Percentiles rank a stretch among this genome's conserved stretches.
Evolutionary conservation across 1,140 invertebrate species (phyloP).

Genomic region (Dryas iulia): DNA sequence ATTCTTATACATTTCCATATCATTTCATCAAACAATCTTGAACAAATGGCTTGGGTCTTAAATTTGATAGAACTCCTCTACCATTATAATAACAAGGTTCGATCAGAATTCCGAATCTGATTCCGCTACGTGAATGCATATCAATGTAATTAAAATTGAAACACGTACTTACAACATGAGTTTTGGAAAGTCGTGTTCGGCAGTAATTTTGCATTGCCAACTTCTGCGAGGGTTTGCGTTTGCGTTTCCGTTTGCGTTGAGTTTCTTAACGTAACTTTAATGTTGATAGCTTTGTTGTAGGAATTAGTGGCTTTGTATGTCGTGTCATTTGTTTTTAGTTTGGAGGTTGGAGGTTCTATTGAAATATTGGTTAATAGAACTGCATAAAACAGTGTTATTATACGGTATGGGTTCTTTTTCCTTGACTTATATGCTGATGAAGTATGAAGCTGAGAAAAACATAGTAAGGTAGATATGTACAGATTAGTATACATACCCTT

Average conservation of each 20-base stretch:
- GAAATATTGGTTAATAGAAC: too few relatives aligned
- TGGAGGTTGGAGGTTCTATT: too few relatives aligned
- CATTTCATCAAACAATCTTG: not conserved
- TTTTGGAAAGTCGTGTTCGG: conserved; percentile 41
- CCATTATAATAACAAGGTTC: conserved; percentile 57
- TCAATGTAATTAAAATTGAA: conserved; percentile 53
- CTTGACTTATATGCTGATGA: too few relatives aligned
- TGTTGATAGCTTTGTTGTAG: not conserved
- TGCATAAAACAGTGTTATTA: too few relatives aligned
- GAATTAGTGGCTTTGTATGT: not conserved
- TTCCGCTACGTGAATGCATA: conserved; percentile 56
- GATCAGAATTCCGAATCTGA: conserved; percentile 51
- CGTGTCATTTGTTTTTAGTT: not conserved
- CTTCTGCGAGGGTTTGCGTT: conserved; percentile 30
- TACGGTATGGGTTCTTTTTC: too few relatives aligned
- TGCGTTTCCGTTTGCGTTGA: too few relatives aligned
- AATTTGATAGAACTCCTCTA: conserved; percentile 15
- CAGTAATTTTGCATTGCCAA: conserved; percentile 43
- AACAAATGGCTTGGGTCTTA: not conserved
- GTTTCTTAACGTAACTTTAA: not conserved
- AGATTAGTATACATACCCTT: too few relatives aligned
- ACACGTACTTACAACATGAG: conserved; percentile 41
- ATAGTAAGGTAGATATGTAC: too few relatives aligned
- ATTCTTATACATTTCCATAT: too few relatives aligned
- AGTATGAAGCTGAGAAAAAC: too few relatives aligned